phyloP scores from a whole-genome alignment of 2,113 vertebrate genomes.

The Bubo scandiacus region DNA sequence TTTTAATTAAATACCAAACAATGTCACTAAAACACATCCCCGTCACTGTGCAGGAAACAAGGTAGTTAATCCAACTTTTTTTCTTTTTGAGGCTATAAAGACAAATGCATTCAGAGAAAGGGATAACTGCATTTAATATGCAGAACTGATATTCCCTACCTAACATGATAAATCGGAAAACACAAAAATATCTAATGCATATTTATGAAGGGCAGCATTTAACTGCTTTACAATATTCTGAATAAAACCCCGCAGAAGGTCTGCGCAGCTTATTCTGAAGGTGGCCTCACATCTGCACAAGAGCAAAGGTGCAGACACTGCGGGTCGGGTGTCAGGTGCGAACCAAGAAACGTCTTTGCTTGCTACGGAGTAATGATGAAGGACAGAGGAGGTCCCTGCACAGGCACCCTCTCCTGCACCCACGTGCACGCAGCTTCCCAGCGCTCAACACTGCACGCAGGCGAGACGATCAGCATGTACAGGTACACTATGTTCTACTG shows the following conservation, averaged over 20 bases:
- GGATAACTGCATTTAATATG: not conserved
- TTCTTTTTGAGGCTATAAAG: not conserved
- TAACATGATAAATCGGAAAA: not conserved
- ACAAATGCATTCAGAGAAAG: not conserved
- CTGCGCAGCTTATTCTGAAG: not conserved
- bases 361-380: not conserved
- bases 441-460: accelerated
- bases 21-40: not conserved
- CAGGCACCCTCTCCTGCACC: not conserved
- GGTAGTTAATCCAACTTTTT: not conserved
- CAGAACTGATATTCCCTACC: not conserved
- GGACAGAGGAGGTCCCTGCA: not conserved
- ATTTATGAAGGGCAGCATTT: not conserved
- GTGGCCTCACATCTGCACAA: accelerated
- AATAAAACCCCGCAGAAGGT: not conserved
- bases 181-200: not conserved
- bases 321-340: accelerated
- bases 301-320: not conserved
- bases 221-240: not conserved
- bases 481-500: not conserved
- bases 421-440: accelerated
- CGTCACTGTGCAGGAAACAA: not conserved
- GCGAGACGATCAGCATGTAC: accelerated
- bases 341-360: not conserved
- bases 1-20: constrained; percentile 34